phyloP scores from a whole-genome alignment of 2,113 vertebrate genomes.

The Coturnix japonica region DNA sequence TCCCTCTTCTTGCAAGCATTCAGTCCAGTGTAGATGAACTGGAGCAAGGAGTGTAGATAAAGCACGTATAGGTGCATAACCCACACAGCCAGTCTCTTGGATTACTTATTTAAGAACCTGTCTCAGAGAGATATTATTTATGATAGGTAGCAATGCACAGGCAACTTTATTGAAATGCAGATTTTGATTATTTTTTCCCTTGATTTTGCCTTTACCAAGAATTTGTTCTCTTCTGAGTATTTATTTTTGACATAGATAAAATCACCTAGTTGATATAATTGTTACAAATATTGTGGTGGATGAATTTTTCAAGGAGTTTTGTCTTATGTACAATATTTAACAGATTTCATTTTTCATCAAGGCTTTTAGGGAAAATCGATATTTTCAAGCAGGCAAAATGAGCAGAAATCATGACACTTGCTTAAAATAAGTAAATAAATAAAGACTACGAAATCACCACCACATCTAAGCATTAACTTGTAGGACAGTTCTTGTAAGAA shows the following conservation, averaged over 20 bases:
- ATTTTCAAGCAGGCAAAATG: neutral
- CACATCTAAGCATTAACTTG: neutral
- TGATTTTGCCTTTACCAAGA: neutral
- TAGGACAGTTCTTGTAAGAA: neutral
- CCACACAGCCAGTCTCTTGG: neutral
- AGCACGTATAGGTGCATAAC: neutral
- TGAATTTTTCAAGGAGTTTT: neutral
- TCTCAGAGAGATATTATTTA: neutral
- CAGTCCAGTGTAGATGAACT: neutral
- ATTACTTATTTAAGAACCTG: neutral
- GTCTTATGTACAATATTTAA: neutral
- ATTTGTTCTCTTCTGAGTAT: neutral
- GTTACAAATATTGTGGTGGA: neutral
- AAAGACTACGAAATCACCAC: neutral
- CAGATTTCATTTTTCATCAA: neutral
- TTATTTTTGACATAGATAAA: neutral
- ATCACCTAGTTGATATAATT: neutral
- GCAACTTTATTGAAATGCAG: neutral
- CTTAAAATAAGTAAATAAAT: neutral
- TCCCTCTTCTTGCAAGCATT: neutral
- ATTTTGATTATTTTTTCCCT: neutral
- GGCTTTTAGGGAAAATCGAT: neutral
- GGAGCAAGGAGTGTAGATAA: neutral
- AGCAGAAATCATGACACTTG: neutral
- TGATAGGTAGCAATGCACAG: neutral